Conservation (phyloP, 2,888 invertebrate species). For the Boloria selene region DNA sequence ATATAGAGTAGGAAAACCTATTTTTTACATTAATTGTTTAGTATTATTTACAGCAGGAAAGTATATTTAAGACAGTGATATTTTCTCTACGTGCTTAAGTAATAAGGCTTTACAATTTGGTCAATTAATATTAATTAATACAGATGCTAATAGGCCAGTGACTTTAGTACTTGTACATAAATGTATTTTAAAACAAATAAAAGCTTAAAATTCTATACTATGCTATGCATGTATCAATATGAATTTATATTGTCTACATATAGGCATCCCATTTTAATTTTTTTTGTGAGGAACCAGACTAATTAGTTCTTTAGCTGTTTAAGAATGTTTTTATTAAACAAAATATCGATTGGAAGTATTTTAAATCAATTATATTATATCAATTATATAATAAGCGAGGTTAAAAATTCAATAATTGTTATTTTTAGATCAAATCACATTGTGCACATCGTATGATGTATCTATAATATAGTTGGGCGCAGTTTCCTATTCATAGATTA, state of each 20-base stretch:
- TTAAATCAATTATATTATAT: constrained; percentile 14
- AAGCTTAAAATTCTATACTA: constrained; percentile 11
- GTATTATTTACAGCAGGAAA: constrained; percentile 19
- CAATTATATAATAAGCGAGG: constrained; percentile 16
- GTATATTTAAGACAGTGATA: background rate
- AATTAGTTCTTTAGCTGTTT: constrained; percentile 10
- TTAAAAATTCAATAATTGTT: constrained; percentile 1
- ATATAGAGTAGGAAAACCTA: constrained; percentile 13
- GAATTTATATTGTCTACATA: constrained; percentile 12
- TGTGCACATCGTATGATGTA: background rate
- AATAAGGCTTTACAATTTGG: constrained; percentile 10
- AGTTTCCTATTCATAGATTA: too few species aligned
- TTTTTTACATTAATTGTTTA: constrained; percentile 16
- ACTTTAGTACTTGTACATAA: constrained; percentile 2
- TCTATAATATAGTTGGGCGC: background rate
- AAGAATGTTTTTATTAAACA: constrained; percentile 7
- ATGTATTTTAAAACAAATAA: too few species aligned
- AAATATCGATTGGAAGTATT: constrained; percentile 15
- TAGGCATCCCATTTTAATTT: constrained; percentile 6
- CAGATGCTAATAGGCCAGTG: constrained; percentile 14
- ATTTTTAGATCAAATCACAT: background rate
- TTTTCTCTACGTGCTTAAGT: constrained; percentile 16
- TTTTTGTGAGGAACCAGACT: constrained; percentile 12
- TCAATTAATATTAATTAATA: background rate
- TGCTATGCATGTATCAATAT: constrained; percentile 15